Base-by-base conservation (phyloP, 2,888 invertebrate genomes). In the Caenorhabditis sp. region DNA sequence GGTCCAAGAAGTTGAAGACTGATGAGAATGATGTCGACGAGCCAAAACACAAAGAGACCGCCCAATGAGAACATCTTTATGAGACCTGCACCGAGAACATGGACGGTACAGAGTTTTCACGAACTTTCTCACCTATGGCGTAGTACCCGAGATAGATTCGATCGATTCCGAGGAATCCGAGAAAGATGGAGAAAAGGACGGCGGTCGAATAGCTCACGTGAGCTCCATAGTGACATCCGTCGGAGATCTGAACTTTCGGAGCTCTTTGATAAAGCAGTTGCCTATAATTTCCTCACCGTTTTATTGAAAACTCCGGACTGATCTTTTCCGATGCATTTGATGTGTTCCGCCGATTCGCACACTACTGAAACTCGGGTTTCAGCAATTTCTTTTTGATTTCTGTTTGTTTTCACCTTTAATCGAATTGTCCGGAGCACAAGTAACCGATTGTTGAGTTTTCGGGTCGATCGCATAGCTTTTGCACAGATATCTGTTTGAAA, bases 121-220 rank as follows among this genome's bases (percentile, higher is more conserved):
- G n/a, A n/a, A n/a, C n/a, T n/a, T 27, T 26, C 27, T 82, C 74
- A 90, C 91, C 98, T 82, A 98, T 93, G 0, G 95, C 97, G 59
- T 95, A 96, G 90, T 98, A 98, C 27, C 99, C 99, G n/a, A 99
- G 92, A 89, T 99, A 99, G 90, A 99, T 97, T 75, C 99, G 92
- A 90, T 99, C 99, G 24, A 95, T 92, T 17, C 99, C 99, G 91
- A 99, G 95, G 95, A 97, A 96, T 27, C 99, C 99, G 68, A 98
- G 91, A 89, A 99, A 99, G 55, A 99, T 94, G 0, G 98, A 98
- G 4, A 99, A 91, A 35, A 98, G 90, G 46, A 99, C 91, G 0
- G 98, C 94, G 7, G 81, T 84, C 11, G 79, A 53, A 56, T 83
- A 81, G 41, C 68, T 66, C 0, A 71, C 24, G 22, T 81, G 75